A percentile compares a stretch with the other conserved stretches of the same genome.
phyloP scores from a whole-genome alignment of 2,888 invertebrate genomes.

The Macrosiphum euphorbiae region DNA sequence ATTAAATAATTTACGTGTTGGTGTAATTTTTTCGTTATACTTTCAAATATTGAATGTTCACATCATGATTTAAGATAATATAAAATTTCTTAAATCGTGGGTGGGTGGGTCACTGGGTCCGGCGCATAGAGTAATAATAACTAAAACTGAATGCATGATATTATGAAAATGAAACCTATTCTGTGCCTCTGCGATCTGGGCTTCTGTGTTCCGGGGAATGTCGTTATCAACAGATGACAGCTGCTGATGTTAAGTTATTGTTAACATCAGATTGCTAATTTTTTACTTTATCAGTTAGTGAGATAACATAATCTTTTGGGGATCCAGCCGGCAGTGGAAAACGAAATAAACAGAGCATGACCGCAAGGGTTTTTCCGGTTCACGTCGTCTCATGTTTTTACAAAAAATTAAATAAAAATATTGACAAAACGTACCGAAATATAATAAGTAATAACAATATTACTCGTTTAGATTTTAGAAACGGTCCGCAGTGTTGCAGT shows the following conservation, averaged over 20 bases:
- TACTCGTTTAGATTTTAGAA: not conserved
- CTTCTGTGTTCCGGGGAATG: not conserved
- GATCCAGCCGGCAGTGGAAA: not conserved
- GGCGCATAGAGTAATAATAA: too few relatives aligned
- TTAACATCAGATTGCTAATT: not conserved
- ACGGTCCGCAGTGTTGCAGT: not conserved
- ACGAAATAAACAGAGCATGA: not conserved
- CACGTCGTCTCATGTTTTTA: not conserved
- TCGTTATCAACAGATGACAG: not conserved
- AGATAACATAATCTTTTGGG: not conserved
- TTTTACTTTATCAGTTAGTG: not conserved
- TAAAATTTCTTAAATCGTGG: too few relatives aligned
- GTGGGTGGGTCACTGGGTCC: too few relatives aligned
- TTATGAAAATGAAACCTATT: too few relatives aligned
- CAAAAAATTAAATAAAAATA: not conserved
- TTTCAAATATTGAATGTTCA: not conserved
- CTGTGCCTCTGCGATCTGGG: too few relatives aligned
- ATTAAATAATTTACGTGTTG: not conserved
- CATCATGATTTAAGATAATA: too few relatives aligned
- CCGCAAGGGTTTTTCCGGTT: not conserved
- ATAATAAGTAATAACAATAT: not conserved
- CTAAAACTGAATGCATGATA: too few relatives aligned
- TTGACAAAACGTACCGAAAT: not conserved
- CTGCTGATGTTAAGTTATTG: not conserved
- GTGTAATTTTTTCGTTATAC: not conserved